Evolutionary conservation across 2,797 vertebrate genomes (phyloP).

Genomic region (Neomorphus geoffroyi): DNA sequence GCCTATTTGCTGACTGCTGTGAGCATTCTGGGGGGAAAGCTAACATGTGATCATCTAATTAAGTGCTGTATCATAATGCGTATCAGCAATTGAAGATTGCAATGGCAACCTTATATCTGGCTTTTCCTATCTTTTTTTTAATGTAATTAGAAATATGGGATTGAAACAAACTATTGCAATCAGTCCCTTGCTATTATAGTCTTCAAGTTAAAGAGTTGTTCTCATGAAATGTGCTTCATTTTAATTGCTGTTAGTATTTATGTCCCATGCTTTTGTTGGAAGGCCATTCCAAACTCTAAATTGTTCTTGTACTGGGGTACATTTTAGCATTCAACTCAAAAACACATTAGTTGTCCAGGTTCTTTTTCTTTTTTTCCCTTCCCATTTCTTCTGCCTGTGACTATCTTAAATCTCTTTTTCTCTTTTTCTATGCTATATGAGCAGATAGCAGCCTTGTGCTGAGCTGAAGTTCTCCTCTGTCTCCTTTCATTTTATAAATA

Average conservation of each 20-base stretch:
- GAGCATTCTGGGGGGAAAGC: neutral
- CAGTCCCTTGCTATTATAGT: neutral
- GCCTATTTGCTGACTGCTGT: neutral
- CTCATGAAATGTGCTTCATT: neutral
- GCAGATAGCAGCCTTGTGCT: neutral
- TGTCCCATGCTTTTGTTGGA: neutral
- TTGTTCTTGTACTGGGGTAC: neutral
- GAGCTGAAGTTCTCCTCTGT: neutral
- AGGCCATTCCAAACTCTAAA: neutral
- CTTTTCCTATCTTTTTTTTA: neutral
- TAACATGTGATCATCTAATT: neutral
- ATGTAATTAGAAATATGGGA: neutral
- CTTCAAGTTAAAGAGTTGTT: neutral
- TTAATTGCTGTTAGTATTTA: neutral
- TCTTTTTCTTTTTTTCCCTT: neutral
- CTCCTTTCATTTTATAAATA: neutral
- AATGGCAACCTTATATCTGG: neutral
- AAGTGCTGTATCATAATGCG: neutral
- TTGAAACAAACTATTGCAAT: neutral
- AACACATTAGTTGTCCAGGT: neutral
- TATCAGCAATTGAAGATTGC: neutral
- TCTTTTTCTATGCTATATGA: neutral
- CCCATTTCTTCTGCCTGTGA: neutral
- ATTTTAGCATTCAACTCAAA: neutral
- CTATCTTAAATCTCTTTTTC: neutral